These are phyloP conservation scores for Cryptus viduatorius DNA, from an alignment of 2,888 invertebrate genomes.

Conservation along the genomic window DNA sequence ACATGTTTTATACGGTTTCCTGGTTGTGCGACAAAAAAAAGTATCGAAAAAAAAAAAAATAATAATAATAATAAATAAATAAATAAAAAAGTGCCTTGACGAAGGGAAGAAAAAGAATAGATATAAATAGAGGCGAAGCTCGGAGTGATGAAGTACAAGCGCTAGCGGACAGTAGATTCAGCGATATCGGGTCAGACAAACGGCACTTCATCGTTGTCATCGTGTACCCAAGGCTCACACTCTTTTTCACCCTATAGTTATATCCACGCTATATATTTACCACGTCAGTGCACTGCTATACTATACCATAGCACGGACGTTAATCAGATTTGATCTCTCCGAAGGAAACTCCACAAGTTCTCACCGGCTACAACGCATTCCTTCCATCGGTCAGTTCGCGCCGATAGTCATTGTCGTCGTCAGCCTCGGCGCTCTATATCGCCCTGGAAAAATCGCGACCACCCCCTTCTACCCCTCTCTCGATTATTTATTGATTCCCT, in stretches of 20 bases:
- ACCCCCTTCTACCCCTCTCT: neutral
- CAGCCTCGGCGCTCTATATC: slow-evolving; percentile 21
- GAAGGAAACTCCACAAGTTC: slow-evolving; percentile 67
- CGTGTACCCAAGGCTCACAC: neutral
- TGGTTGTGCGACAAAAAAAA: neutral
- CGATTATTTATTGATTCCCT: slow-evolving; percentile 57
- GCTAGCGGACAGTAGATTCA: slow-evolving; percentile 44
- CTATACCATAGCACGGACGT: slow-evolving; percentile 35
- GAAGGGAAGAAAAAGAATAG: slow-evolving; percentile 7
- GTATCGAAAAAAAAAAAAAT: slow-evolving; percentile 37
- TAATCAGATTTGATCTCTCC: slow-evolving; percentile 66
- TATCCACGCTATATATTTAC: neutral
- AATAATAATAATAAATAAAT: neutral
- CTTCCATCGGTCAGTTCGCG: slow-evolving; percentile 42
- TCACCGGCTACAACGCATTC: slow-evolving; percentile 2
- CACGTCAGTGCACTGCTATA: neutral
- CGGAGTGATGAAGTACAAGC: slow-evolving; percentile 40
- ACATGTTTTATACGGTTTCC: neutral
- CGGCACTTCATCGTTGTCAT: slow-evolving; percentile 24
- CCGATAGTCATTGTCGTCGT: slow-evolving; percentile 20
- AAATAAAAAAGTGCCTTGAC: slow-evolving; percentile 1
- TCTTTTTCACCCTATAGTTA: neutral
- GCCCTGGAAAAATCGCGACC: slow-evolving; percentile 15
- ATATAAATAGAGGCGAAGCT: slow-evolving; percentile 6
- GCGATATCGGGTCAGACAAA: slow-evolving; percentile 47